These are phyloP conservation scores for Vulpes vulpes DNA, from an alignment of 2,113 vertebrate species.

Conservation along the genomic window DNA sequence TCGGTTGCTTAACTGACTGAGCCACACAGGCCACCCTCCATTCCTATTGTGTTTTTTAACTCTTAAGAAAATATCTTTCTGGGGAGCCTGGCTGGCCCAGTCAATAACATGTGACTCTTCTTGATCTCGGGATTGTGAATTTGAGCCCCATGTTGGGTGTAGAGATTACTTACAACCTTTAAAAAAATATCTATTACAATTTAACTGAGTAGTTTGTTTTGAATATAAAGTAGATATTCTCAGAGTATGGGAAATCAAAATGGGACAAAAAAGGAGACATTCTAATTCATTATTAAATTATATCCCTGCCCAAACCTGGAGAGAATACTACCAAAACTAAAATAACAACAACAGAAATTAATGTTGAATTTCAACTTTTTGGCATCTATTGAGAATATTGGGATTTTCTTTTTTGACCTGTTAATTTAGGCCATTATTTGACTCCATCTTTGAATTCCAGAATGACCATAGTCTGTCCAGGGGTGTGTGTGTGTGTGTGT, in stretches of 20 bases:
- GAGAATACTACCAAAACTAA: not conserved
- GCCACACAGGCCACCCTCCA: not conserved
- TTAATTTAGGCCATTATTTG: slow-evolving; percentile 31
- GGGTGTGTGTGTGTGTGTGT: not conserved
- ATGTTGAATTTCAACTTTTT: slow-evolving; percentile 10
- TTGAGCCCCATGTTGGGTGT: not conserved
- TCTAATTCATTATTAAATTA: not conserved
- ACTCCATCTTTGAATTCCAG: slow-evolving; percentile 17
- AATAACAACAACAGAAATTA: not conserved
- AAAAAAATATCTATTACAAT: not conserved
- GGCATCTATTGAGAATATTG: not conserved
- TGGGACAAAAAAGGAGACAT: not conserved
- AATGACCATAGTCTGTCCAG: not conserved
- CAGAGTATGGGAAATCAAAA: not conserved
- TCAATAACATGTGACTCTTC: not conserved
- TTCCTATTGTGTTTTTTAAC: not conserved
- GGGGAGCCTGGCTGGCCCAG: not conserved
- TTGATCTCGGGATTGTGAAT: not conserved
- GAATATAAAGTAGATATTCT: not conserved
- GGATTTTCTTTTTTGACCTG: slow-evolving; percentile 19
- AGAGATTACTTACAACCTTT: not conserved
- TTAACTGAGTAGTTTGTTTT: not conserved
- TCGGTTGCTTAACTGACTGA: not conserved
- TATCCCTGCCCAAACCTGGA: not conserved
- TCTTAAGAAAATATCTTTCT: not conserved